Evolutionary conservation across 2,797 vertebrate species (phyloP), one percentile per base, ranked within the genome.

Genomic region (Ficedula albicollis): DNA sequence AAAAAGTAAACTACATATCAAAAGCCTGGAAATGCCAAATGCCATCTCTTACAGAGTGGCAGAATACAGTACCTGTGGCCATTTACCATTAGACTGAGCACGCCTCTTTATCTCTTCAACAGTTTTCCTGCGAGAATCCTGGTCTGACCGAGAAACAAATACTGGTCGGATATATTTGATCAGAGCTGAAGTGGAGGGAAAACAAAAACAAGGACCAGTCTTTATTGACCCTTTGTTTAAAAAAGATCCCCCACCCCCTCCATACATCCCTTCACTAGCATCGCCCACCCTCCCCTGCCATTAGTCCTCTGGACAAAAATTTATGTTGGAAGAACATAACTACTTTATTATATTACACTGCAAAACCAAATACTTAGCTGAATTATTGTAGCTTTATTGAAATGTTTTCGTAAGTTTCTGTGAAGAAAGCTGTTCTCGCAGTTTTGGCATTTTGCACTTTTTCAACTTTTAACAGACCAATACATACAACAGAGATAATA

Each of bases 131-230:
- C 99, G 98, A 55, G 99, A 99, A 96, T 99, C 98, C 96, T 99
- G 99, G 98, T 99, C 99, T 17, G 98, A 99, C 55, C 99, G 98
- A 25, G 99, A 99, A 22, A 99, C 99, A 72, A 99, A 99, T 64
- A 99, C 99, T 1, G 99, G 99, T 78, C 98, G 98, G 95, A 99
- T 99, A 95, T 98, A 99, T 96, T 98, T 99, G 77, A 99, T 99
- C 90, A 99, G 98, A 91, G 99, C 99, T 99, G 96, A 32, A 88
- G 63, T 78, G 10, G n/a, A 95, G 6, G 29, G 34, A 55, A 83
- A 84, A 81, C 10, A 82, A 69, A 68, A 68, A 15, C 18, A 91
- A 87, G 16, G 48, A 67, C 3, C 13, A 89, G 29, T 3, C 8
- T 81, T 95, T 73, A 90, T 41, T 67, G 66, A 18, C 15, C 3